A percentile compares a stretch with the other conserved stretches of the same genome.
Evolutionary conservation across 30 jellyfish, hydroid and myxozoan species (phyloP).

Genomic region (Rhopilema esculentum): DNA sequence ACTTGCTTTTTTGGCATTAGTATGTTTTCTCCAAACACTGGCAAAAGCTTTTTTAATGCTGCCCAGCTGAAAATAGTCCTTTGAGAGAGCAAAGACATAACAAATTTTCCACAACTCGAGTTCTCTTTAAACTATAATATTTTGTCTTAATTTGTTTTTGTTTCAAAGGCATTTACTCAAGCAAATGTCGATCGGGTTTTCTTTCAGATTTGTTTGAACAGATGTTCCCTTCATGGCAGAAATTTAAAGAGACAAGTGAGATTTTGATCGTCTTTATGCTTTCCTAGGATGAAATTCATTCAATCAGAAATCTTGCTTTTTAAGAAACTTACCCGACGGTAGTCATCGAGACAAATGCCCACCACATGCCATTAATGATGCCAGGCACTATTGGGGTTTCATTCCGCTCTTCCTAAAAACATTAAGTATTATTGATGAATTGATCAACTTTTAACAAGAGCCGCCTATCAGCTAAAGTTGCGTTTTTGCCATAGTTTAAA

Average conservation of each 20-base stretch:
- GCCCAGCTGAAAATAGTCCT: no score
- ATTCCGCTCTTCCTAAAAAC: constrained; percentile 31
- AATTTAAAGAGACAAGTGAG: no score
- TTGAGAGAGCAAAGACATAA: background rate
- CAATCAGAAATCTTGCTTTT: background rate
- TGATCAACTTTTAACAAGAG: no score
- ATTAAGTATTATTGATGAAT: no score
- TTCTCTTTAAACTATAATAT: background rate
- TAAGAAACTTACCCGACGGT: constrained; percentile 76
- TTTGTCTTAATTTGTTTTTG: no score
- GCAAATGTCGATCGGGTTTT: background rate
- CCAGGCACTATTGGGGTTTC: constrained; percentile 27
- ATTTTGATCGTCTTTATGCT: no score
- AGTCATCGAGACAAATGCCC: constrained; percentile 87
- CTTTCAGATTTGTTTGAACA: background rate
- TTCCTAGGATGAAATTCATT: background rate
- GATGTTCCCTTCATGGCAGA: background rate
- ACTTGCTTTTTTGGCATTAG: background rate
- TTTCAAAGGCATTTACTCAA: background rate
- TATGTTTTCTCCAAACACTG: background rate
- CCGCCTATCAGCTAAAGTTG: no score
- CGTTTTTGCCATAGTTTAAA: no score
- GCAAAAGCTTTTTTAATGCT: no score
- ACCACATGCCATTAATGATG: constrained; percentile 81
- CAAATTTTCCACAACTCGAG: background rate